phyloP scores from a whole-genome alignment of 1,140 invertebrate genomes.

The silkworm (Bombyx mori) region DNA sequence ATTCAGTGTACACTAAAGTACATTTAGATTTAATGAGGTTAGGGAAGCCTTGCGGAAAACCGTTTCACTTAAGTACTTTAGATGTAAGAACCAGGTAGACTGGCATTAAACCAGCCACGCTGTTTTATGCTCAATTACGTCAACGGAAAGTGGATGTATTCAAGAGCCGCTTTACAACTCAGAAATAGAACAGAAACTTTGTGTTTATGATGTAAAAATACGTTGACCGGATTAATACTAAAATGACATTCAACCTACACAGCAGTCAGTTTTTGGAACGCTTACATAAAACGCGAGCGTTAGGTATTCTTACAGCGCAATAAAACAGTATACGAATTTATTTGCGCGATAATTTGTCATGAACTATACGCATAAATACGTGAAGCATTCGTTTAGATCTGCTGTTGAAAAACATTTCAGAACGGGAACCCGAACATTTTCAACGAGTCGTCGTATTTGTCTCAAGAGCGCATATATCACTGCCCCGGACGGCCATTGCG shows the following conservation, averaged over 20 bases:
- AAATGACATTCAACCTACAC: conserved; percentile 33
- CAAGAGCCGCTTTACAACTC: too few relatives aligned
- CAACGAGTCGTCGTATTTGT: conserved; percentile 10
- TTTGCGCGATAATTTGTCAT: conserved; percentile 27
- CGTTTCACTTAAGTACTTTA: too few relatives aligned
- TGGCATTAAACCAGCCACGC: too few relatives aligned
- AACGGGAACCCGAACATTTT: conserved; percentile 20
- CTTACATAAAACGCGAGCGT: conserved; percentile 37
- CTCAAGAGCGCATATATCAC: conserved; percentile 28
- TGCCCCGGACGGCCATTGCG: conserved; percentile 21
- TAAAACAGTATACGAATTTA: conserved; percentile 29
- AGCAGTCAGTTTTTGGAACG: conserved; percentile 34
- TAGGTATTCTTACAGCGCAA: conserved; percentile 27
- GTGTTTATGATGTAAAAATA: too few relatives aligned
- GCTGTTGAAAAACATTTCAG: conserved; percentile 1
- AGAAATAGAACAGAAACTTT: too few relatives aligned
- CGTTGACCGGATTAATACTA: neutral
- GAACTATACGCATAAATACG: conserved; percentile 16
- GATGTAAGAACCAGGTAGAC: too few relatives aligned
- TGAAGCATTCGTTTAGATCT: conserved; percentile 20
- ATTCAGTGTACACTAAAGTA: too few relatives aligned
- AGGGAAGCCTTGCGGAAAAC: too few relatives aligned
- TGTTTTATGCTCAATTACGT: too few relatives aligned
- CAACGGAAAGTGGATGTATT: too few relatives aligned
- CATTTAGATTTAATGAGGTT: too few relatives aligned